Evolutionary conservation across 1,140 invertebrate genomes (phyloP).

Genomic region (Delia radicum): DNA sequence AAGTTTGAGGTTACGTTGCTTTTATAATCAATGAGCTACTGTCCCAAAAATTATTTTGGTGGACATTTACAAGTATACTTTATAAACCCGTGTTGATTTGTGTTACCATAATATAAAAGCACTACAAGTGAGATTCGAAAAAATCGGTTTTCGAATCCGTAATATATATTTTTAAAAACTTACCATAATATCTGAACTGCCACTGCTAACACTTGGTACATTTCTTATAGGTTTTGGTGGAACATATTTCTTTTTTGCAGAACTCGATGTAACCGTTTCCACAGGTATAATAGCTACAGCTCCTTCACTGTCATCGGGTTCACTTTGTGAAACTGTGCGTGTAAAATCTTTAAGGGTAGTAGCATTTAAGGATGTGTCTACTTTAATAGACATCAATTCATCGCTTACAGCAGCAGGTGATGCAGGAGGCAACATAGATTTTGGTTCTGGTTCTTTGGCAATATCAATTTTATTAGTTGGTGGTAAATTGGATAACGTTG

Average conservation of each 20-base stretch:
- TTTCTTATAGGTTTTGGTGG: conserved; percentile 23
- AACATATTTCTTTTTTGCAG: conserved; percentile 28
- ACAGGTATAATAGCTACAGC: conserved; percentile 21
- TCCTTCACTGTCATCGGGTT: conserved; percentile 38
- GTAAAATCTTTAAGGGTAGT: conserved; percentile 45
- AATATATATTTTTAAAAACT: no score
- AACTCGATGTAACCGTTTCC: conserved; percentile 3
- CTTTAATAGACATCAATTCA: conserved; percentile 5
- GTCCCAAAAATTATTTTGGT: no score
- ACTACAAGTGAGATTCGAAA: no score
- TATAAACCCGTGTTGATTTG: no score
- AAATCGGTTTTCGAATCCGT: no score
- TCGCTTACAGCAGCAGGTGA: neutral
- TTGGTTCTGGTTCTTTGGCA: conserved; percentile 14
- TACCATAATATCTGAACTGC: conserved; percentile 44
- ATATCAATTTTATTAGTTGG: conserved; percentile 17
- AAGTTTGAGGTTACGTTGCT: no score
- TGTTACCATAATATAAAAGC: no score
- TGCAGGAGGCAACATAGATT: neutral
- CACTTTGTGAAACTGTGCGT: conserved; percentile 50
- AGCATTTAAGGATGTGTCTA: conserved; percentile 6
- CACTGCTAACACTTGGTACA: conserved; percentile 33
- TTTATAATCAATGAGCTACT: no score
- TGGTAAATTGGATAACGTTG: neutral
- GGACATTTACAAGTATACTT: no score